These are phyloP conservation scores for Maniola jurtina DNA, from an alignment of 1,140 invertebrate species.

Conservation along the genomic window DNA sequence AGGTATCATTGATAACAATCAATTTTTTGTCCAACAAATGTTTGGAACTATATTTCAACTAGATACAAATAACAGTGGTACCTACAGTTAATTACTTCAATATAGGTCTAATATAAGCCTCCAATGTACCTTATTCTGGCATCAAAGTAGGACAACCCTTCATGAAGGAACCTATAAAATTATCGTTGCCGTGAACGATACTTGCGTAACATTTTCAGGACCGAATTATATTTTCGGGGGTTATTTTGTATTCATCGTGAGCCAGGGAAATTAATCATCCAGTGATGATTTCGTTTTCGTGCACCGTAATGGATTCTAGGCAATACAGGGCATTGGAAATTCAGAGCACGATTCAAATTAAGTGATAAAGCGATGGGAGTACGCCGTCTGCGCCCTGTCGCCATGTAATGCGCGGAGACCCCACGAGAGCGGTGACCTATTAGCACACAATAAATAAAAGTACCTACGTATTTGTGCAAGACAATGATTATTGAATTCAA, in stretches of 20 bases:
- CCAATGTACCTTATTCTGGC: background rate
- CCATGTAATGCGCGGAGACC: conserved; percentile 46
- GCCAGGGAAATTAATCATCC: conserved; percentile 40
- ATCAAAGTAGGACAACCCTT: background rate
- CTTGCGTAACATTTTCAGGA: conserved; percentile 13
- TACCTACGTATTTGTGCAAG: too few species aligned
- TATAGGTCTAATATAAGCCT: background rate
- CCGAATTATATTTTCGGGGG: conserved; percentile 19
- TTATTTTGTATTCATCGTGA: conserved; percentile 30
- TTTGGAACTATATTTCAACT: too few species aligned
- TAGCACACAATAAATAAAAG: conserved; percentile 3
- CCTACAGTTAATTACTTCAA: too few species aligned
- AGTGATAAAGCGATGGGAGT: conserved; percentile 65
- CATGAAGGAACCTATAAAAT: conserved; percentile 3
- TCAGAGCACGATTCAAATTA: conserved; percentile 71
- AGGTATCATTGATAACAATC: too few species aligned
- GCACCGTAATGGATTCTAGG: conserved; percentile 43
- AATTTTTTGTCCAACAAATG: too few species aligned
- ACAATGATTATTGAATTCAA: too few species aligned
- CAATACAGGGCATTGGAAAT: conserved; percentile 48
- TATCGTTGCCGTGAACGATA: conserved; percentile 9
- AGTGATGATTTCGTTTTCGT: conserved; percentile 46
- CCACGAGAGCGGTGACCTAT: conserved; percentile 18
- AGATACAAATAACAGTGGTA: too few species aligned
- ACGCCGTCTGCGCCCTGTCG: conserved; percentile 54